Conservation (phyloP, 37 sponge, comb jelly and placozoan genomes). For the Cladorhizidae sp. region DNA sequence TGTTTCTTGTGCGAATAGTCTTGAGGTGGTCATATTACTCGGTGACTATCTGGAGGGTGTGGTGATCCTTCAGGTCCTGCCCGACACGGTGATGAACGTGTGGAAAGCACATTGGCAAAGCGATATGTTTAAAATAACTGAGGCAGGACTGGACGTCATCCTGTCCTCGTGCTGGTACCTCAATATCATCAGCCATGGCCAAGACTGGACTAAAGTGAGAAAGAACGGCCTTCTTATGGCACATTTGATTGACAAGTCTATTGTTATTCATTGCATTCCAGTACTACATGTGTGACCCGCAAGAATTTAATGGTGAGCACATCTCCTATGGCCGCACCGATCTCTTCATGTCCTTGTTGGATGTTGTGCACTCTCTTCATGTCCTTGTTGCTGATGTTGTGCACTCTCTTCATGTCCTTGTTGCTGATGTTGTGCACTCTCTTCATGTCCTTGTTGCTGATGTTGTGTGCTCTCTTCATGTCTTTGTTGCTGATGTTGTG, state of each 20-base stretch:
- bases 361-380: too few species aligned
- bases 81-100: conserved; percentile 90
- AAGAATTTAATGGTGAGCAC: conserved; percentile 65
- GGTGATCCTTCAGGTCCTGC: conserved; percentile 44
- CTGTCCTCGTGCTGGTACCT: conserved; percentile 95
- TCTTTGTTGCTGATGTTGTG: too few species aligned
- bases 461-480: too few species aligned
- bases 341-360: too few species aligned
- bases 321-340: too few species aligned
- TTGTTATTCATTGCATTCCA: conserved; percentile 5
- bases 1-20: neutral
- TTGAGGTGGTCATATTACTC: neutral
- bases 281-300: conserved; percentile 88
- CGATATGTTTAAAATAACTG: conserved; percentile 72
- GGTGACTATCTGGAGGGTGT: neutral
- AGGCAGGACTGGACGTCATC: conserved; percentile 72
- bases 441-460: too few species aligned
- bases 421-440: too few species aligned
- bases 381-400: too few species aligned
- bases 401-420: too few species aligned
- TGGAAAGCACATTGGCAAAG: conserved; percentile 81
- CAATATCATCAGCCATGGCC: conserved; percentile 76
- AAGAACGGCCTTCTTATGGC: neutral
- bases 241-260: neutral
- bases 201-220: conserved; percentile 82